Evolutionary conservation across 1,140 invertebrate species (phyloP).

Genomic region (Eriosoma lanigerum): DNA sequence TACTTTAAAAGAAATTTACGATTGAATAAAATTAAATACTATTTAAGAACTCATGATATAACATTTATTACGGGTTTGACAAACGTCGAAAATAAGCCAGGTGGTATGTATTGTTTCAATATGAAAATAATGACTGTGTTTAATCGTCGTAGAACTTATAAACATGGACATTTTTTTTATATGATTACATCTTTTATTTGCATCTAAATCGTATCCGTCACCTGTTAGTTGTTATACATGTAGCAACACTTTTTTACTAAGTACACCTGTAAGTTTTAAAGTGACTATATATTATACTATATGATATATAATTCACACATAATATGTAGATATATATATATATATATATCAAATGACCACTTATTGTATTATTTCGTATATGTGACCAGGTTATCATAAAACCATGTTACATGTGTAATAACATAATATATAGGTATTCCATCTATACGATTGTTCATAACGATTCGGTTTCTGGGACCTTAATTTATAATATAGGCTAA

Average conservation of each 20-base stretch:
- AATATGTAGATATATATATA: background rate
- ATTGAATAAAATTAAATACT: no score
- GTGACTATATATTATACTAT: background rate
- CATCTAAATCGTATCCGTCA: conserved; percentile 19
- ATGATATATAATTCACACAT: background rate
- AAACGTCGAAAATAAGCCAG: conserved; percentile 2
- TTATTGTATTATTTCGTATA: conserved; percentile 18
- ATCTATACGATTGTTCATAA: conserved; percentile 3
- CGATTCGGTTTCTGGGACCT: conserved; percentile 15
- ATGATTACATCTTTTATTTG: conserved; percentile 24
- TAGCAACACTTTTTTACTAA: background rate
- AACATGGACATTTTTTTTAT: conserved; percentile 26
- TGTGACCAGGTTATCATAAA: conserved; percentile 1
- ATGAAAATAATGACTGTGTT: background rate
- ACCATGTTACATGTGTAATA: conserved; percentile 21
- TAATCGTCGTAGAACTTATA: conserved; percentile 7
- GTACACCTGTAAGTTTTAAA: conserved; percentile 33
- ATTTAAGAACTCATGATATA: background rate
- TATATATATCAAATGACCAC: background rate
- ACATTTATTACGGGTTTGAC: background rate
- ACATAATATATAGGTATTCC: background rate
- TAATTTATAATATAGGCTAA: background rate
- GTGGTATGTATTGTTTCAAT: conserved; percentile 7
- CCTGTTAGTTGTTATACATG: background rate
- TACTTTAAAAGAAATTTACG: background rate